These are phyloP conservation scores for Polyommatus iphigenia DNA, from an alignment of 2,888 invertebrate species.

Conservation along the genomic window DNA sequence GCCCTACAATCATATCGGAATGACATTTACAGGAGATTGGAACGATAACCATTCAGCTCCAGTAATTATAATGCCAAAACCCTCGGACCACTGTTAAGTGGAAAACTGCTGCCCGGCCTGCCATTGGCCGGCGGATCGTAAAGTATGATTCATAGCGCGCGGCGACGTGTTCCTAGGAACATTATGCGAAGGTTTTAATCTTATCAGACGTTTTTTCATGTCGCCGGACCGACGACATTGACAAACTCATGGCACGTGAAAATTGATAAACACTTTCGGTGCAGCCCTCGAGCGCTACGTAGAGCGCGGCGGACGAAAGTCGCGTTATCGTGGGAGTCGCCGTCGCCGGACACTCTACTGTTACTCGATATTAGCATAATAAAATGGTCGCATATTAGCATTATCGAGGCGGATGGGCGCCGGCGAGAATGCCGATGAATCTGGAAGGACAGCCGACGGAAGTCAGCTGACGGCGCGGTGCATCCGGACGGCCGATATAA, in stretches of 20 bases:
- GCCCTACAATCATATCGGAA: constrained; percentile 56
- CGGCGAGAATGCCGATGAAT: constrained; percentile 33
- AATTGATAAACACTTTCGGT: constrained; percentile 10
- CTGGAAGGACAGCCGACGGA: constrained; percentile 52
- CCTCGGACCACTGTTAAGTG: background rate
- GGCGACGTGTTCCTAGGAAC: constrained; percentile 1
- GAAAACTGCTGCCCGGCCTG: constrained; percentile 11
- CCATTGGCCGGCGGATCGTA: constrained; percentile 1
- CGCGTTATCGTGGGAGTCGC: constrained; percentile 10
- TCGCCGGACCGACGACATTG: background rate
- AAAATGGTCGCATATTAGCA: constrained; percentile 12
- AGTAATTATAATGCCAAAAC: constrained; percentile 23
- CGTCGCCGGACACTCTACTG: background rate
- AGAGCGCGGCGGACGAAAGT: background rate
- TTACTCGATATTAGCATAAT: constrained; percentile 16
- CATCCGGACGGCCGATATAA: constrained; percentile 35
- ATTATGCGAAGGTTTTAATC: background rate
- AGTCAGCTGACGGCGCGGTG: constrained; percentile 59
- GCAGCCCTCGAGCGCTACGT: background rate
- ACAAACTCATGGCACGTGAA: constrained; percentile 11
- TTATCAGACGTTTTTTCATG: constrained; percentile 23
- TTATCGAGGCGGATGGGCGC: constrained; percentile 33
- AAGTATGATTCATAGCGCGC: constrained; percentile 1
- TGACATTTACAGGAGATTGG: constrained; percentile 78
- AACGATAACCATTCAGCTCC: constrained; percentile 44